These are phyloP conservation scores for Orchesella flavescens DNA, from an alignment of 2,888 invertebrate species.

Conservation along the genomic window DNA sequence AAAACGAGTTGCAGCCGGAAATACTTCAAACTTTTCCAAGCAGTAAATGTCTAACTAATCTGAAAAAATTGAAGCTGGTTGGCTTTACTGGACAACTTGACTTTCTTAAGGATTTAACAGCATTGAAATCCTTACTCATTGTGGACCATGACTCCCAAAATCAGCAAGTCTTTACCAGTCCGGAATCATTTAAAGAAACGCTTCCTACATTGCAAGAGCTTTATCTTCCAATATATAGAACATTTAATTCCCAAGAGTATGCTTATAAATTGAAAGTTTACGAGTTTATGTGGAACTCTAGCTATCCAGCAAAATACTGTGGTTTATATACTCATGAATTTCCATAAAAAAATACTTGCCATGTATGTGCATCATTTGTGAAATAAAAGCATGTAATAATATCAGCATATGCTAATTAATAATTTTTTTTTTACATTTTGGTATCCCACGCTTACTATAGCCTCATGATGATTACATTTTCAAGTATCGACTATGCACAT, in stretches of 20 bases:
- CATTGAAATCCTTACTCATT: constrained; percentile 18
- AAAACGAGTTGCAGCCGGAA: background rate
- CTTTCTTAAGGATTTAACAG: constrained; percentile 10
- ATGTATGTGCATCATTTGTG: too few relatives aligned
- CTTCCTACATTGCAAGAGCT: constrained; percentile 17
- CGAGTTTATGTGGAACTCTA: constrained; percentile 38
- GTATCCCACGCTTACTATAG: too few relatives aligned
- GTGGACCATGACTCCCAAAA: constrained; percentile 18
- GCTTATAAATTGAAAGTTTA: background rate
- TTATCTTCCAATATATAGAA: constrained; percentile 16
- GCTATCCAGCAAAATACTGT: constrained; percentile 34
- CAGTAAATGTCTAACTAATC: constrained; percentile 2
- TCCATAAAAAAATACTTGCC: background rate
- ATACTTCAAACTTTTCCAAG: constrained; percentile 36
- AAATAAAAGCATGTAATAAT: too few relatives aligned
- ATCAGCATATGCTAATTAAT: too few relatives aligned
- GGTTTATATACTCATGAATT: constrained; percentile 21
- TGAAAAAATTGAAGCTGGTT: constrained; percentile 33
- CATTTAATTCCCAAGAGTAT: background rate
- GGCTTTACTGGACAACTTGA: constrained; percentile 32
- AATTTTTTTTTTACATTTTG: too few relatives aligned
- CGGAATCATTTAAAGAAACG: constrained; percentile 9
- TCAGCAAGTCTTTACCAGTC: constrained; percentile 8
- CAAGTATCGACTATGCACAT: too few relatives aligned
- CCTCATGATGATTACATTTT: too few relatives aligned